These are phyloP conservation scores for Parnassius mnemosyne DNA, from an alignment of 2,888 invertebrate genomes.

Conservation along the genomic window DNA sequence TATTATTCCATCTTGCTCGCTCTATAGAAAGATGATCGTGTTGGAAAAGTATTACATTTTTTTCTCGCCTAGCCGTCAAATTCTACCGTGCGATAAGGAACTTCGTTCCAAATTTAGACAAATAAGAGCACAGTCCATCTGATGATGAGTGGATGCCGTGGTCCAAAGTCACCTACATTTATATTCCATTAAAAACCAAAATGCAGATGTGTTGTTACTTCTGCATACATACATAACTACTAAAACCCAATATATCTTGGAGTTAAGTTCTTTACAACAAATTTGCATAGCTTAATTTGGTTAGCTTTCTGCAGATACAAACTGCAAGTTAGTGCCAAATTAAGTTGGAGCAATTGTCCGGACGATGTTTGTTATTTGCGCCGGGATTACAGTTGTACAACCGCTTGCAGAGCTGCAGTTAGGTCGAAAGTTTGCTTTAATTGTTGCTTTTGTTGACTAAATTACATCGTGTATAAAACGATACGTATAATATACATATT, in stretches of 20 bases:
- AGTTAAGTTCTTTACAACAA: constrained; percentile 35
- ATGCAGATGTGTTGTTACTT: too few species aligned
- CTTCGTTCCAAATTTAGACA: too few species aligned
- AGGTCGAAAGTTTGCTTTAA: constrained; percentile 8
- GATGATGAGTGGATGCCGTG: too few species aligned
- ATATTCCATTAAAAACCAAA: too few species aligned
- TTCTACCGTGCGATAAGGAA: too few species aligned
- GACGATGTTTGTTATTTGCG: constrained; percentile 26
- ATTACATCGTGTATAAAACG: background rate
- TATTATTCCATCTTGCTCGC: too few species aligned
- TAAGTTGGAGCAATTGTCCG: constrained; percentile 45
- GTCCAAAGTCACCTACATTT: too few species aligned
- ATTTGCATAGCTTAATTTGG: constrained; percentile 43
- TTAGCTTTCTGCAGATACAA: constrained; percentile 47
- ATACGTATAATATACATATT: background rate
- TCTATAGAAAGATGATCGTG: too few species aligned
- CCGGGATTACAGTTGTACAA: constrained; percentile 4
- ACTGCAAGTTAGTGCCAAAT: constrained; percentile 50
- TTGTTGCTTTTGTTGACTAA: constrained; percentile 6
- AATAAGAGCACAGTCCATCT: too few species aligned
- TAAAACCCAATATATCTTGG: background rate
- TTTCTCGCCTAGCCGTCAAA: too few species aligned
- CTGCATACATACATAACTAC: too few species aligned
- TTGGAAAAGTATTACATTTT: too few species aligned
- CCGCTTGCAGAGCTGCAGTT: constrained; percentile 11